Base-by-base conservation (phyloP, 1,140 invertebrate species). In the Grapholita molesta region DNA sequence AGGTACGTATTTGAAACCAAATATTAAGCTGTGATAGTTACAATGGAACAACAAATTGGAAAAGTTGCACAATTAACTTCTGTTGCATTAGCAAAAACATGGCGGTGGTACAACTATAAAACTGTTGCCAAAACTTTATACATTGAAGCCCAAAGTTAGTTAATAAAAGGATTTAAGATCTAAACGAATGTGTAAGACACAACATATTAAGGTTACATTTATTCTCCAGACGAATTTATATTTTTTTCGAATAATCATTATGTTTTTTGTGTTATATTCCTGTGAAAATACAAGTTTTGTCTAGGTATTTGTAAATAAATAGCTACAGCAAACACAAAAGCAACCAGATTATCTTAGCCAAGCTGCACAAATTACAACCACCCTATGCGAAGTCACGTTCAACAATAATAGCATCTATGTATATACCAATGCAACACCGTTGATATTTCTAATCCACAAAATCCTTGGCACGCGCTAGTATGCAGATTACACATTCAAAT, bases 401-500 rank as follows among this genome's bases (percentile, higher is more conserved):
- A 61, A 61, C 55, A 61, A 61, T 61, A 61, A 61, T 61, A 57
- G 53, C 53, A 61, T 61, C 55, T 25, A 61, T 61, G 55, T 61
- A 28, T 76, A 76, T 75, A 68, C 70, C 61, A 70, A 71, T 67
- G 64, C 48, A 57, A 70, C 67, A 42, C 65, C 73, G 73, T 73
- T 76, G 75, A 77, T 79, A 76, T 78, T 80, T 80, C 74, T 77
- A 82, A 82, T 75, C 76, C 74, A 70, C 73, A 65, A 76, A 77
- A 82, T 74, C 76, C 75, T 78, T 82, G 76, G 74, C 73, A 81
- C 72, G 70, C 68, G 70, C 67, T 55, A 72, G 68, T 23, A 71
- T 68, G 48, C 55, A 73, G 77, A 74, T 81, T 81, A 79, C 73
- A 81, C 64, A 79, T 79, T 79, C 79, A 79, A 79, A 81, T 79